A percentile compares a stretch with the other conserved stretches of the same genome.
These are phyloP conservation scores for Scaptomyza tumidula DNA, from an alignment of 2,888 invertebrate genomes.

Conservation along the genomic window DNA sequence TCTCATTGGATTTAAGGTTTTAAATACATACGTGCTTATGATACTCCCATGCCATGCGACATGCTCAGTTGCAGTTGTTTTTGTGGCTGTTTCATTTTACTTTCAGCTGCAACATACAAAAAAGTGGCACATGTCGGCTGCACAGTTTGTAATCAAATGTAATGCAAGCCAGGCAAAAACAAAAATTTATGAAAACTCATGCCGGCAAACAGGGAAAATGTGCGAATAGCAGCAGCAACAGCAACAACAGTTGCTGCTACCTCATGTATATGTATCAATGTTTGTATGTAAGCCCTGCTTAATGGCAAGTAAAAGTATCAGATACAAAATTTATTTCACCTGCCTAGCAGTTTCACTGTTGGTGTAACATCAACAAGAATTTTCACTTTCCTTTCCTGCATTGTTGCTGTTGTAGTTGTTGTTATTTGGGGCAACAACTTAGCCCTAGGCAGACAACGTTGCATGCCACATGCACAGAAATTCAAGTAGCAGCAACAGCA, in stretches of 20 bases:
- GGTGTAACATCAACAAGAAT: slow-evolving; percentile 57
- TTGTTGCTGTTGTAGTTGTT: slow-evolving; percentile 25
- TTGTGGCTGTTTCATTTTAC: slow-evolving; percentile 62
- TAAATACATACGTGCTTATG: slow-evolving; percentile 63
- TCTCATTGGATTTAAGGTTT: slow-evolving; percentile 57
- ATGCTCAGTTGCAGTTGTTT: slow-evolving; percentile 53
- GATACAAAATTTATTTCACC: slow-evolving; percentile 55
- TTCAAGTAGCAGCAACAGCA: slow-evolving; percentile 27
- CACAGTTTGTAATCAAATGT: slow-evolving; percentile 72
- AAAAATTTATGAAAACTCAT: slow-evolving; percentile 58
- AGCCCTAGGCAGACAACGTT: slow-evolving; percentile 63
- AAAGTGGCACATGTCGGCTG: slow-evolving; percentile 76
- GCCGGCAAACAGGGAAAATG: slow-evolving; percentile 42
- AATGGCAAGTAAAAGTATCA: slow-evolving; percentile 64
- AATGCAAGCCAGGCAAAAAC: slow-evolving; percentile 44
- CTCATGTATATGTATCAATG: background rate
- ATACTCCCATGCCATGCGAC: slow-evolving; percentile 32
- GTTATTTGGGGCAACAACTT: slow-evolving; percentile 2
- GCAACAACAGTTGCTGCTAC: slow-evolving; percentile 11
- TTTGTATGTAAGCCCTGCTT: slow-evolving; percentile 36
- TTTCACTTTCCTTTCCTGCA: slow-evolving; percentile 70
- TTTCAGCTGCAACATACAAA: slow-evolving; percentile 57
- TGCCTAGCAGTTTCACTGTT: slow-evolving; percentile 48
- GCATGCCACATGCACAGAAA: slow-evolving; percentile 82
- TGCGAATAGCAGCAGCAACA: slow-evolving; percentile 20